phyloP scores from a whole-genome alignment of 2,113 vertebrate genomes.

The Siphamia tubifer region DNA sequence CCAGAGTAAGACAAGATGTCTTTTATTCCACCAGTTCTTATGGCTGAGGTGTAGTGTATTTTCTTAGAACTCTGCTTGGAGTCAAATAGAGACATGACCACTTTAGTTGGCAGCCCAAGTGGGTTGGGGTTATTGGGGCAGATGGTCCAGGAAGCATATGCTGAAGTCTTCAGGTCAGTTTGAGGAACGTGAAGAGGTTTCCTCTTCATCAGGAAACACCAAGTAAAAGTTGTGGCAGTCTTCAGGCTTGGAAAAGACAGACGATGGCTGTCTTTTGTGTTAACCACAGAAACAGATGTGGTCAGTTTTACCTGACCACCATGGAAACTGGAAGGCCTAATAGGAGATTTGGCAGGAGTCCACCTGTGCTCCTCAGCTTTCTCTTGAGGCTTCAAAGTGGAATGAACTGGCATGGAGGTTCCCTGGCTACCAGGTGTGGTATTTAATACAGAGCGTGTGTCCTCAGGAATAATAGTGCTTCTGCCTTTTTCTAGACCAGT shows the following conservation, averaged over 20 bases:
- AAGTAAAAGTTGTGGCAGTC: slow-evolving; percentile 92
- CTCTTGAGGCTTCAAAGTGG: slow-evolving; percentile 73
- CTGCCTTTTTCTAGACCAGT: slow-evolving; percentile 77
- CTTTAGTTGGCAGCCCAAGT: slow-evolving; percentile 91
- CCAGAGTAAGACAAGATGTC: slow-evolving; percentile 93
- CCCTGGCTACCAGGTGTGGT: slow-evolving; percentile 60
- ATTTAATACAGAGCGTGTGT: slow-evolving; percentile 23
- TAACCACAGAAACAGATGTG: slow-evolving; percentile 75
- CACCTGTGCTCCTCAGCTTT: slow-evolving; percentile 79
- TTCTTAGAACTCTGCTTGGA: slow-evolving; percentile 93
- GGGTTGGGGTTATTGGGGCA: slow-evolving; percentile 89
- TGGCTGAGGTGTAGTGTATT: slow-evolving; percentile 89
- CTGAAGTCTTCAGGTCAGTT: slow-evolving; percentile 89
- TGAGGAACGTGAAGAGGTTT: slow-evolving; percentile 88
- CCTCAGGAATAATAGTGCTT: slow-evolving; percentile 57
- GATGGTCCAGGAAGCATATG: slow-evolving; percentile 88
- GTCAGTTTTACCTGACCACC: slow-evolving; percentile 78
- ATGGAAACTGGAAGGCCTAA: slow-evolving; percentile 66
- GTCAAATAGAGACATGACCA: slow-evolving; percentile 93
- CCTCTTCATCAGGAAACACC: slow-evolving; percentile 94
- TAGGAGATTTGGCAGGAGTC: slow-evolving; percentile 75
- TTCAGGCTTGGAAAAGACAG: slow-evolving; percentile 93
- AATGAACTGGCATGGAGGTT: slow-evolving; percentile 47
- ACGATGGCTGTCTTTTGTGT: slow-evolving; percentile 81
- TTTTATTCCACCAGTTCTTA: slow-evolving; percentile 85